Percentiles rank a stretch among this genome's conserved stretches.
These are phyloP conservation scores for Phoxinus phoxinus DNA, from an alignment of 2,113 vertebrate genomes.

Conservation along the genomic window DNA sequence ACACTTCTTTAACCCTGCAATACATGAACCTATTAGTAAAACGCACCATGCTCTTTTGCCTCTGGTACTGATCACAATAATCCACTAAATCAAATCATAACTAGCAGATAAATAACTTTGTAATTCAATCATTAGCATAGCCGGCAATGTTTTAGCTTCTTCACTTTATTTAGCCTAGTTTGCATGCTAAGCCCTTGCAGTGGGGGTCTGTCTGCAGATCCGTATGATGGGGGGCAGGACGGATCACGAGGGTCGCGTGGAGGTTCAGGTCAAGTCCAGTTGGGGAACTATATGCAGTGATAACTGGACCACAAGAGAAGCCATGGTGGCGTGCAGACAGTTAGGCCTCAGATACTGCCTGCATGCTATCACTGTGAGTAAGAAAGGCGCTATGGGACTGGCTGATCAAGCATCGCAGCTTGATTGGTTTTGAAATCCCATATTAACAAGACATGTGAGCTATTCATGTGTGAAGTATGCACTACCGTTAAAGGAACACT, in stretches of 20 bases:
- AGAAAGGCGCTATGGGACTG: constrained; percentile 4
- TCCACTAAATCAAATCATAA: not conserved
- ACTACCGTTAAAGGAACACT: too few relatives aligned
- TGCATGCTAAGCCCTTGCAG: constrained; percentile 46
- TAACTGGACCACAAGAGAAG: constrained; percentile 85
- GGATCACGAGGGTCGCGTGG: constrained; percentile 80
- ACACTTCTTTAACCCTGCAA: not conserved
- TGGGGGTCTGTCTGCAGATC: constrained; percentile 74
- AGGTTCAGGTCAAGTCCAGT: constrained; percentile 80
- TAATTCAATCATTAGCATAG: constrained; percentile 3
- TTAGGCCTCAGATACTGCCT: constrained; percentile 84
- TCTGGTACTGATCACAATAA: not conserved
- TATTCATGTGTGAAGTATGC: not conserved
- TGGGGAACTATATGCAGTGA: constrained; percentile 87
- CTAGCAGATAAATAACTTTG: not conserved
- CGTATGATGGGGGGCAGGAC: constrained; percentile 81
- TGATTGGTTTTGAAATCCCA: not conserved
- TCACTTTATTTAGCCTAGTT: not conserved
- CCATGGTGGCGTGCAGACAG: constrained; percentile 86
- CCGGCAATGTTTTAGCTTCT: not conserved
- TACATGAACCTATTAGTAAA: not conserved
- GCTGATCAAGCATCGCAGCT: not conserved
- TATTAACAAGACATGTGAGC: not conserved
- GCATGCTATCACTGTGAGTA: constrained; percentile 86
- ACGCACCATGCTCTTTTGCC: not conserved